Base-by-base conservation (phyloP, 2,797 vertebrate genomes). In the Nannoperca obscura region DNA sequence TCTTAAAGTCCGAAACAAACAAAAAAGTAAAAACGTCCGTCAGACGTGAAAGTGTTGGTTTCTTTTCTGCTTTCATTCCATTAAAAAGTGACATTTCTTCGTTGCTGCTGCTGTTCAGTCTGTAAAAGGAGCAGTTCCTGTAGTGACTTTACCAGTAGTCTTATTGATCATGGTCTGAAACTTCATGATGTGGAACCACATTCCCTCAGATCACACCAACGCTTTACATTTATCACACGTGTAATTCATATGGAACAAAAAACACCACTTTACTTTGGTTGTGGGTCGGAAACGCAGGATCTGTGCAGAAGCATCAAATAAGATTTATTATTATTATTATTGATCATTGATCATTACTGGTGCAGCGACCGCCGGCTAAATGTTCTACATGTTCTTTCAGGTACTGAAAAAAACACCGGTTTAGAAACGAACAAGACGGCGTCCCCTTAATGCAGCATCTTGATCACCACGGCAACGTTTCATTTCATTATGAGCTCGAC, bases 381-480 rank as follows among this genome's bases (percentile, higher is more conserved):
- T 36, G 0, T 3, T 5, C 12, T 24, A 7, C 30, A 68, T 34
- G 65, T 71, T 82, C 62, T 81, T 86, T 81, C 66, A 64, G 84
- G 83, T 81, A 72, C 76, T 86, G 86, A 1, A 40, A 63, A 22
- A 13, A 36, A 34, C 24, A 44, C 42, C 14, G 4, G 4, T n/a
- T 52, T 7, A 13, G 15, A 24, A 12, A 0, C 42, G 10, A 17
- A 46, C 27, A 6, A 52, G 17, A 17, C n/a, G n/a, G n/a, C n/a
- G n/a, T n/a, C n/a, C n/a, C n/a, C 38, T 19, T 1, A 12, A 44
- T 34, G 46, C 42, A 15, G 50, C 57, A 32, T 55, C 22, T 15
- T 44, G 49, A 52, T 54, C 44, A n/a, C 24, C 22, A 4, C 38
- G 17, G 55, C 64, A 11, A 4, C 8, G 13, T 42, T 50, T 47